Evolutionary conservation across 2,797 vertebrate genomes (phyloP), one percentile per base, ranked within the genome.

Genomic region (Dendrocincla fuliginosa): DNA sequence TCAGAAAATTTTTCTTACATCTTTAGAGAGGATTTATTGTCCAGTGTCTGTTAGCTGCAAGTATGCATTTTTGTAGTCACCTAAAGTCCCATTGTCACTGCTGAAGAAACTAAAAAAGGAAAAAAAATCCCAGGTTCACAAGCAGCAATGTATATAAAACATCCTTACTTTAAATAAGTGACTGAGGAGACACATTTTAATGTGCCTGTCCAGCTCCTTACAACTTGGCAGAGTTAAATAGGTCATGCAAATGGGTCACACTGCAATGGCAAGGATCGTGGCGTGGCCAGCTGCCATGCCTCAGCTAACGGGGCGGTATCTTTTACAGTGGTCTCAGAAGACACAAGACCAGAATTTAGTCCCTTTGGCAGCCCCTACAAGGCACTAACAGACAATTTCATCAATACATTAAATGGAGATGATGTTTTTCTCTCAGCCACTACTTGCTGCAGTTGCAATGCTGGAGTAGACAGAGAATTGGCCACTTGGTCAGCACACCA

Each of bases 241-340:
- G 91, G 94, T 86, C 85, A 37, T 4, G 9, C 87, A 96, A 94
- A 84, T 79, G 63, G 94, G 94, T 90, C 85, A 86, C 57, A 8
- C 52, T 55, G 85, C 76, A 50, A 46, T 11, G 60, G 64, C 59
- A 74, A 83, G 79, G 76, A 85, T 53, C 2, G 7, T 41, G 56
- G 61, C 0, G 2, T 3, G 18, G 79, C 57, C 91, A 94, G 82
- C 75, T 85, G 87, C 73, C 0, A 0, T 75, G 87, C 69, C 73
- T 71, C 87, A 55, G 68, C 33, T 68, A 80, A 24, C 24, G 19
- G 57, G 28, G 53, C 1, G 2, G 12, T 30, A 23, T 83, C 79
- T 93, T 81, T 91, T 41, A 86, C 87, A 57, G n/a, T 2, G 16
- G 37, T 32, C 60, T 83, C 68, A 33, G 27, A 37, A 87, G 83